Evolutionary conservation across 1,140 invertebrate species (phyloP), one percentile per base, ranked within the genome.

Genomic region (Pogonognathellus flavescens): DNA sequence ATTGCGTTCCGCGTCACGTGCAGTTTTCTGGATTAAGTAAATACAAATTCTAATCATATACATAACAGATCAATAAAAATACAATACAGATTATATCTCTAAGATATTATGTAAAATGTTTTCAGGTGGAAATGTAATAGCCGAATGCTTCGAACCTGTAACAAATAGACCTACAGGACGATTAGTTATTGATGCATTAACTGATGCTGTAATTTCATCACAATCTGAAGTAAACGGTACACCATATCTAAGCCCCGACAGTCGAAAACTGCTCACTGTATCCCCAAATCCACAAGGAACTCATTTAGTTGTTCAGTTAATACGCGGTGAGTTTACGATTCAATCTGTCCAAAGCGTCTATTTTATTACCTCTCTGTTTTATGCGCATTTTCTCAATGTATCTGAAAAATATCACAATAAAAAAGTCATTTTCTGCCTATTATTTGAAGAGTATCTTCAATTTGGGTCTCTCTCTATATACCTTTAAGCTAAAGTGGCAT

Each of bases 21-120:
- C 93, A 94, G 88, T 96, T 95, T 90, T 94, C 95, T 2, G 93
- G 94, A 18, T 90, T 95, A 50, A 95, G 95, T 95, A 91, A 94
- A 93, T 92, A 89, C n/a, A 13, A 76, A 5, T n/a, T 50, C 50
- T 80, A 41, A 41, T 50, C 10, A 18, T 25, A 18, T 55, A 1
- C 11, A 22, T 41, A 31, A 22, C 13, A 31, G 10, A 18, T 18
- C 16, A 1, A 41, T 41, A n/a, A n/a, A n/a, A n/a, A n/a, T n/a
- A 59, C 9, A 31, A 9, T 31, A n/a, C 8, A 10, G 22, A 22
- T 18, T 59, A 57, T 59, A 22, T 22, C 31, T 60, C 20, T 55
- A 9, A 3, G 52, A 80, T 52, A 18, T 13, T 81, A 9, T 22
- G 16, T 31, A 5, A 20, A 25, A n/a, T 14, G 53, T 89, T 55